Evolutionary conservation across 1,140 invertebrate species (phyloP), one percentile per base, ranked within the genome.

Genomic region (Atta cephalotes): DNA sequence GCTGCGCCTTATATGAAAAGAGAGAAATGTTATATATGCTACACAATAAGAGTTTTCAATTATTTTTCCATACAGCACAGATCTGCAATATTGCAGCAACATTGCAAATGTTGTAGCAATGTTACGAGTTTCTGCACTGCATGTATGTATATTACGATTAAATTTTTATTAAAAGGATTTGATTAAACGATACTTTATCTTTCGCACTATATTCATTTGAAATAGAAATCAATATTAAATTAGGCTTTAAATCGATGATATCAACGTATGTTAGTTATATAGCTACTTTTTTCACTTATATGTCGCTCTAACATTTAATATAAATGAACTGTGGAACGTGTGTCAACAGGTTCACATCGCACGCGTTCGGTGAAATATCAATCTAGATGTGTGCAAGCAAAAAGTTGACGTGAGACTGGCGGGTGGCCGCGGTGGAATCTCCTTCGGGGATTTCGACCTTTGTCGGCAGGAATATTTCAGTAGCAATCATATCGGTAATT

Each of bases 401-500:
- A 84, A 49, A 63, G 25, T 62, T 45, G 14, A 51, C 25, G 39
- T 39, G 25, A 81, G 68, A 35, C 31, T 28, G 78, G 31, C 78
- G 21, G 60, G 49, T 31, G 76, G 58, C 58, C 76, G 39, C 51
- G 21, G 21, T n/a, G 45, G 56, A 49, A 76, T 74, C 80, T 45
- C 80, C 70, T 16, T 65, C n/a, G 51, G 56, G 65, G 56, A 18
- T 66, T 78, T 74, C 79, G 65, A 93, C 89, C 94, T 95, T 95
- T 95, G 94, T 95, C 94, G 94, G 94, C 92, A 77, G 88, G 92
- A 93, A 93, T 93, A 94, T 94, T 94, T 95, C 94, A 94, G 95
- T 95, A 94, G 94, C 94, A 95, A 95, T 95, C 94, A 95, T 95
- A 95, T 95, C 93, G 94, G 94, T 95, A 95, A 95, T 95, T 95